Percentiles rank a stretch among this genome's conserved stretches.
phyloP scores from a whole-genome alignment of 2,113 vertebrate genomes.

The Cyprinodon tularosa region DNA sequence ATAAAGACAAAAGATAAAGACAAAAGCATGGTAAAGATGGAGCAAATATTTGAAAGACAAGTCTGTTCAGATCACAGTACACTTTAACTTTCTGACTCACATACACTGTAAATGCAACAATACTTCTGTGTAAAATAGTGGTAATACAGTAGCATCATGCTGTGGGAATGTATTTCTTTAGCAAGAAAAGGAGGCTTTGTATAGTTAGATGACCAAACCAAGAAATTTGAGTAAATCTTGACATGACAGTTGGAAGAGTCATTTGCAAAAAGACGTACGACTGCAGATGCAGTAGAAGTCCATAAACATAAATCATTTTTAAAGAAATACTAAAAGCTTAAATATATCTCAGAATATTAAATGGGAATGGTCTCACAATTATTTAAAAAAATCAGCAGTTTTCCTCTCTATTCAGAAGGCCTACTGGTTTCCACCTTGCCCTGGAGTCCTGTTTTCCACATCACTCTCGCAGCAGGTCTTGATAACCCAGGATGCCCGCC shows the following conservation, averaged over 20 bases:
- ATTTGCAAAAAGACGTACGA: too few species aligned
- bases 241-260: too few species aligned
- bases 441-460: constrained; percentile 12
- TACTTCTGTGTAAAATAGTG: background rate
- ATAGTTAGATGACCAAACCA: background rate
- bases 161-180: background rate
- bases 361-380: too few species aligned
- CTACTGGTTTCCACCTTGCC: constrained; percentile 52
- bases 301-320: too few species aligned
- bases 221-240: too few species aligned
- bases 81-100: too few species aligned
- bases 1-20: background rate
- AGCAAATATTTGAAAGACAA: background rate
- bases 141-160: background rate
- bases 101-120: too few species aligned
- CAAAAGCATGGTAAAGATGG: background rate
- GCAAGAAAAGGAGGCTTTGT: background rate
- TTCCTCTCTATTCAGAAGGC: constrained; percentile 22
- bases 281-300: too few species aligned
- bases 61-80: too few species aligned
- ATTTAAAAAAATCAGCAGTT: constrained; percentile 25
- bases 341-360: too few species aligned
- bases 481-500: constrained; percentile 48
- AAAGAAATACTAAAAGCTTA: constrained; percentile 5
- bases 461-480: constrained; percentile 41